Percentiles rank a stretch among this genome's conserved stretches.
Conservation (phyloP, 2,888 invertebrate species). For the Autographa gamma region DNA sequence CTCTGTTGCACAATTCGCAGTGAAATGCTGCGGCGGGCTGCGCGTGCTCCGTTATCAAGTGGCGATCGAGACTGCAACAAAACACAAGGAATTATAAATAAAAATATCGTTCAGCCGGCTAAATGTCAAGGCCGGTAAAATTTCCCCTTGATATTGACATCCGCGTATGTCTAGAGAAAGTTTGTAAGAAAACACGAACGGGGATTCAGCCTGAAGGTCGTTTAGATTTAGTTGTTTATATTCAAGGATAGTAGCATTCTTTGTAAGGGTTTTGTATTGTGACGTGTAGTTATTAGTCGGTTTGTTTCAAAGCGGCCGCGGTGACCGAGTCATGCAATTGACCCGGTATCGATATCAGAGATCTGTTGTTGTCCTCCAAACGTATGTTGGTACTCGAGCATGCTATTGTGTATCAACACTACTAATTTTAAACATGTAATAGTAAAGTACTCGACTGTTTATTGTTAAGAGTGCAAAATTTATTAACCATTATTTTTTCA, state of each 20-base stretch:
- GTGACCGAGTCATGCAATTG: conserved; percentile 25
- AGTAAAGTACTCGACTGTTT: neutral
- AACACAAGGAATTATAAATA: conserved; percentile 55
- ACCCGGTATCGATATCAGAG: conserved; percentile 26
- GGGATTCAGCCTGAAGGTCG: conserved; percentile 58
- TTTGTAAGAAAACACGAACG: conserved; percentile 51
- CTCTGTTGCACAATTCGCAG: conserved; percentile 95
- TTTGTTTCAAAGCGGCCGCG: conserved; percentile 34
- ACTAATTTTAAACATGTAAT: neutral
- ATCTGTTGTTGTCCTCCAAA: conserved; percentile 42
- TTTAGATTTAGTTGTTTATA: conserved; percentile 58
- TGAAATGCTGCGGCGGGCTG: conserved; percentile 93
- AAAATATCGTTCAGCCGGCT: conserved; percentile 48
- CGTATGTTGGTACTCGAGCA: conserved; percentile 20
- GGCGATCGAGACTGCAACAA: conserved; percentile 94
- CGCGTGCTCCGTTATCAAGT: conserved; percentile 93
- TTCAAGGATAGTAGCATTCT: conserved; percentile 57
- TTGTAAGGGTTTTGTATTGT: conserved; percentile 12
- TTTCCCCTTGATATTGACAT: conserved; percentile 64
- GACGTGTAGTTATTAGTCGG: conserved; percentile 18
- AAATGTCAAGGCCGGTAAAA: conserved; percentile 62
- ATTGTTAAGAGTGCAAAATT: no score
- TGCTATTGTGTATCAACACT: neutral
- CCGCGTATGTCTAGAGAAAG: conserved; percentile 62
- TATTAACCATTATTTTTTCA: no score